Conservation (phyloP, 92 coral and sea anemone species). For the Muricea muricata region DNA sequence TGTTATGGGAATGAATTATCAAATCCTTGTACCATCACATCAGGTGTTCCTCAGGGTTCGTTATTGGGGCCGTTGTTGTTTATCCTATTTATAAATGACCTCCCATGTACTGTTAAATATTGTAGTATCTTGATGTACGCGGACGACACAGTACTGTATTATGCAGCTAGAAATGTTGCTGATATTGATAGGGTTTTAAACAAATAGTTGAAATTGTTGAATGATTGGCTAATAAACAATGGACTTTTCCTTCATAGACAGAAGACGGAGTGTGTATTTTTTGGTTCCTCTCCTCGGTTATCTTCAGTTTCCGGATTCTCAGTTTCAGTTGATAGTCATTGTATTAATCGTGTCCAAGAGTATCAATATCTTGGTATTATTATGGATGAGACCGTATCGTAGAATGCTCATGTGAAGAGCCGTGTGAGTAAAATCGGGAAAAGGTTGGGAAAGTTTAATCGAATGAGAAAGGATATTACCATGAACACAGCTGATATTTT, state of each 20-base stretch:
- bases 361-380: conserved; percentile 47
- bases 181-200: conserved; percentile 6
- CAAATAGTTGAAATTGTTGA: not conserved
- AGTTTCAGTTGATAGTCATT: conserved; percentile 21
- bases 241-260: not conserved
- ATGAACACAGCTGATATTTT: conserved; percentile 45
- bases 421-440: conserved; percentile 36
- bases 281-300: conserved; percentile 53
- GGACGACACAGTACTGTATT: conserved; percentile 46
- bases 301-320: conserved; percentile 29
- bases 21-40: conserved; percentile 25
- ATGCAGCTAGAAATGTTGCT: not conserved
- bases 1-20: conserved; percentile 31
- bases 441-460: conserved; percentile 50
- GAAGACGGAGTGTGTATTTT: conserved; percentile 34
- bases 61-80: conserved; percentile 64
- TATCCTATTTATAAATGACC: conserved; percentile 51
- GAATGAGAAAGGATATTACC: conserved; percentile 52
- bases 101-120: conserved; percentile 20
- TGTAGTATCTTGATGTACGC: conserved; percentile 41
- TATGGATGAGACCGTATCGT: conserved; percentile 34
- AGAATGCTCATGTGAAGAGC: conserved; percentile 37
- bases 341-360: conserved; percentile 36
- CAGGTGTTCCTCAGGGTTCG: conserved; percentile 65
- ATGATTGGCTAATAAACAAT: not conserved